Base-by-base conservation (phyloP, 2,888 invertebrate genomes). In the Philhelius pedissequus region DNA sequence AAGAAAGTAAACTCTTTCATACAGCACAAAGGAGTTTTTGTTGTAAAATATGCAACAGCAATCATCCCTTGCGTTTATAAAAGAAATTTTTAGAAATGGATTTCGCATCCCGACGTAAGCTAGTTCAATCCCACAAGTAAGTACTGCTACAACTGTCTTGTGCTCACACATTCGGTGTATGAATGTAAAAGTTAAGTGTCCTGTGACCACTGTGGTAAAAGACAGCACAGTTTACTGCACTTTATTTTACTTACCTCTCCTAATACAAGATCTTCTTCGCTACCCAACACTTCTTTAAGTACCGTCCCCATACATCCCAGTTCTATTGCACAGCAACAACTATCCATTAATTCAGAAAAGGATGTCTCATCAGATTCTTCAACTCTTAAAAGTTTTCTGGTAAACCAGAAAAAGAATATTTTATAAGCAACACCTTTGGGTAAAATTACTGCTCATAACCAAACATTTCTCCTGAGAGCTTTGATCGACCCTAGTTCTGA, bases 91-190 rank as follows among this genome's bases (percentile, higher is more conserved):
- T 69, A 5, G 32, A 69, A 6, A 45, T 56, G 69, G 32, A 69
- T 15, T 9, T 40, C 8, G 4, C 11, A 8, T 32, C 56, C 15
- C 25, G 58, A 35, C 45, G 58, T 48, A 60, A 71, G 8, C 0
- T 35, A 22, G 58, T 8, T 11, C 70, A 40, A 11, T 11, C 58
- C 18, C 58, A 71, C 4, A 71, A 50, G 9, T 60, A 71, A 50
- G 9, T 60, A 60, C 27, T 71, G 71, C 4, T 71, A 38, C 9
- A 71, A 71, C n/a, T 71, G 58, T 13, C 56, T 70, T 18, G 54
- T 56, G 3, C 32, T 56, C 2, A 43, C 35, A 25, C 58, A 60
- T 48, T 48, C 48, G 11, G 70, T 58, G 27, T 58, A 32, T 56
- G 45, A 70, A 27, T 70, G 70, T 4, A 56, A 70, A 8, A 71